These are phyloP conservation scores for Dendrolimus punctatus DNA, from an alignment of 1,140 invertebrate species.

Conservation along the genomic window DNA sequence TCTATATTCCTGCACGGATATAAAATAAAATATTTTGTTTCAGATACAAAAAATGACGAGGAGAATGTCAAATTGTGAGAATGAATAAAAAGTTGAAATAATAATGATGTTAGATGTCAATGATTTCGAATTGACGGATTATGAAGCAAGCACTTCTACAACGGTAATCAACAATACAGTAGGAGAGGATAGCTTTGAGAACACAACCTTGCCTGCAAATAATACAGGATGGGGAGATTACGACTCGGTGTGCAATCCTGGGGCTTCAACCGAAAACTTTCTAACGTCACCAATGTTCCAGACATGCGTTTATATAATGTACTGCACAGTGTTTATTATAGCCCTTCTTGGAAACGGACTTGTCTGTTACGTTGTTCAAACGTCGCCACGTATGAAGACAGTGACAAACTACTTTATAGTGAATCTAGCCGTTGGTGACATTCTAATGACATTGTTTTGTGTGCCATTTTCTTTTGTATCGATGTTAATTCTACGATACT, in stretches of 20 bases:
- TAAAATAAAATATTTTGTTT: neutral
- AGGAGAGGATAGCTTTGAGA: conserved; percentile 5
- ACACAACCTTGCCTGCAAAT: conserved; percentile 8
- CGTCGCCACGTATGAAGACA: conserved; percentile 85
- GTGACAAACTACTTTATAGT: conserved; percentile 91
- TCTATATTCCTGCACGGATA: too few relatives aligned
- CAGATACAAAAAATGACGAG: conserved; percentile 1
- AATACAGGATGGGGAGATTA: conserved; percentile 8
- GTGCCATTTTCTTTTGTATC: conserved; percentile 89
- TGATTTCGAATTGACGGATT: conserved; percentile 9
- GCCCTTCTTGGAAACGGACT: conserved; percentile 85
- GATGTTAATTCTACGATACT: conserved; percentile 80
- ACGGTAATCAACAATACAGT: conserved; percentile 3
- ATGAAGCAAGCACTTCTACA: conserved; percentile 11
- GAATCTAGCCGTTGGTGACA: conserved; percentile 87
- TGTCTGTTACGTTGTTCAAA: conserved; percentile 86
- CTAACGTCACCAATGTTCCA: conserved; percentile 72
- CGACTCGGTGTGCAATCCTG: conserved; percentile 8
- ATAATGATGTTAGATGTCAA: conserved; percentile 14
- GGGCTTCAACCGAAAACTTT: conserved; percentile 20
- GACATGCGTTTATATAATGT: conserved; percentile 80
- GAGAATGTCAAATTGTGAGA: neutral
- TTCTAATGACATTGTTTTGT: conserved; percentile 87
- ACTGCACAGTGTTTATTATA: conserved; percentile 81
- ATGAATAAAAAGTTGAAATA: conserved; percentile 1